Evolutionary conservation across 2,888 invertebrate genomes (phyloP).

Genomic region (Doris montereyensis): DNA sequence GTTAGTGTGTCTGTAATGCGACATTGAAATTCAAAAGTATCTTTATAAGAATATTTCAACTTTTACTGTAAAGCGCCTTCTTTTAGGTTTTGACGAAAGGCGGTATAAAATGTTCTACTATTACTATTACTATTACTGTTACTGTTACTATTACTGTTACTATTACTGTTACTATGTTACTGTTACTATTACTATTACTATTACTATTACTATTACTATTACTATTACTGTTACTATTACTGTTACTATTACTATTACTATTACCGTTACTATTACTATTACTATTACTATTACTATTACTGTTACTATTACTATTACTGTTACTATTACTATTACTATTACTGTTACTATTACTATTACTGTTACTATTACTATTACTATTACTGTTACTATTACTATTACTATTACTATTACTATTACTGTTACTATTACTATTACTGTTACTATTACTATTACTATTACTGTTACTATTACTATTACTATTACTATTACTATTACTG

Average conservation of each 20-base stretch:
- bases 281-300: not conserved
- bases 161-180: not conserved
- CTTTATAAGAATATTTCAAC: too few species aligned
- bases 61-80: too few species aligned
- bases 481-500: not conserved
- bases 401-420: not conserved
- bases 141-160: not conserved
- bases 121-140: not conserved
- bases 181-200: not conserved
- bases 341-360: not conserved
- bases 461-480: not conserved
- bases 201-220: not conserved
- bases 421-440: not conserved
- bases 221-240: not conserved
- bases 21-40: too few species aligned
- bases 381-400: not conserved
- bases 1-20: constrained; percentile 24
- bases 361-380: not conserved
- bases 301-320: not conserved
- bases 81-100: too few species aligned
- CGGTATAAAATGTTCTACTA: too few species aligned
- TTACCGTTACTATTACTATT: not conserved
- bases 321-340: not conserved
- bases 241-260: not conserved
- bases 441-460: not conserved